Evolutionary conservation across 2,113 vertebrate species (phyloP).

Genomic region (Dicentrarchus labrax): DNA sequence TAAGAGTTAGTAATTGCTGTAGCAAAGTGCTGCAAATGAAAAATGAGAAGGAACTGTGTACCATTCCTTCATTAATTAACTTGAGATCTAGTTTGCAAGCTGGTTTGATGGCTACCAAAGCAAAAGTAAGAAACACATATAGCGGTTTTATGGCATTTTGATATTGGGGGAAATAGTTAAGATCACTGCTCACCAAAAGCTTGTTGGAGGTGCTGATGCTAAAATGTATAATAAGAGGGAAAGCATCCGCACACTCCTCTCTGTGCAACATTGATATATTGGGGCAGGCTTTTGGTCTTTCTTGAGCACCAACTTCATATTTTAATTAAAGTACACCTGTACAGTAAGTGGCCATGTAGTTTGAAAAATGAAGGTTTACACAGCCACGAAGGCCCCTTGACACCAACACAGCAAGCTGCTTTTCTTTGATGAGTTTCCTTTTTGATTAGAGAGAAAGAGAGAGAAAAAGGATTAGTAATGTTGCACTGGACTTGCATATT

Average conservation of each 20-base stretch:
- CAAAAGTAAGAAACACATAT: neutral
- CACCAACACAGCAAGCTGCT: neutral
- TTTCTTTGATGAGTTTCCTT: neutral
- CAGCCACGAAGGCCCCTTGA: neutral
- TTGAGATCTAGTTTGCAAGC: conserved; percentile 36
- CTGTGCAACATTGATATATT: neutral
- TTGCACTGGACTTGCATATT: too few species aligned
- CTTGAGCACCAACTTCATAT: neutral
- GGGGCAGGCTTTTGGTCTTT: neutral
- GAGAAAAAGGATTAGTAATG: too few species aligned
- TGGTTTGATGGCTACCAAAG: conserved; percentile 38
- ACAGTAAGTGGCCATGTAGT: neutral
- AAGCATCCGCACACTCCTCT: neutral
- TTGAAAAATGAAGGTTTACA: neutral
- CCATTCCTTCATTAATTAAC: conserved; percentile 61
- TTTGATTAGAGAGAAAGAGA: too few species aligned
- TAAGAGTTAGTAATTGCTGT: conserved; percentile 62
- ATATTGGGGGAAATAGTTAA: conserved; percentile 18
- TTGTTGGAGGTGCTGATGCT: conserved; percentile 14
- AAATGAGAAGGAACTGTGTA: conserved; percentile 51
- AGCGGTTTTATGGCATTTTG: neutral
- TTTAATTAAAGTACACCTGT: conserved; percentile 2
- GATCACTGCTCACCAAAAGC: conserved; percentile 7
- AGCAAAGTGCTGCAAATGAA: conserved; percentile 60
- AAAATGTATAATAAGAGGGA: conserved; percentile 11